Conservation (phyloP, 2,888 invertebrate genomes). For the Coelinius sp. region DNA sequence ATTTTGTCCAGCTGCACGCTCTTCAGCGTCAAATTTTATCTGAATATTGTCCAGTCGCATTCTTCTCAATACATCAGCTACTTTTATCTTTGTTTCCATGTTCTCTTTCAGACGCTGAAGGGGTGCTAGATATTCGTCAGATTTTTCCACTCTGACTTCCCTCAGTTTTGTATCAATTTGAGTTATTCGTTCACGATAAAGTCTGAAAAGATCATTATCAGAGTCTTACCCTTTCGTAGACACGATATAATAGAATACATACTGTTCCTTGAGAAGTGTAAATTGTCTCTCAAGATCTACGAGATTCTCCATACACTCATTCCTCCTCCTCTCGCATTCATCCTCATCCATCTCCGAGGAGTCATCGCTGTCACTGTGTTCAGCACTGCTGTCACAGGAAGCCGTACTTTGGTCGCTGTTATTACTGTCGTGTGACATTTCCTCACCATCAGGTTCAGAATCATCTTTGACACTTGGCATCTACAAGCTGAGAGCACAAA, state of each 20-base stretch:
- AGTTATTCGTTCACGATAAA: constrained; percentile 86
- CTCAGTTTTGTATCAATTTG: constrained; percentile 88
- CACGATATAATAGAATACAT: no score
- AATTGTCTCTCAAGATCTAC: constrained; percentile 93
- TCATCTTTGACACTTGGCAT: constrained; percentile 69
- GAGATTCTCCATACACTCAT: constrained; percentile 88
- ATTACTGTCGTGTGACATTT: constrained; percentile 69
- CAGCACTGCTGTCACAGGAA: constrained; percentile 79
- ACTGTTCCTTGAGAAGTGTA: constrained; percentile 87
- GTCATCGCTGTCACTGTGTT: constrained; percentile 86
- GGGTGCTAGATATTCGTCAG: constrained; percentile 90
- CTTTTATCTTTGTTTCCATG: constrained; percentile 87
- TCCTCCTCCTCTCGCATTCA: constrained; percentile 88
- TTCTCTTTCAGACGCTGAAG: constrained; percentile 89
- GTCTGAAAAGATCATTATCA: constrained; percentile 63
- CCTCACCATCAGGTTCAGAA: constrained; percentile 67
- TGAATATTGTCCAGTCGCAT: constrained; percentile 86
- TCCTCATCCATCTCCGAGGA: constrained; percentile 93
- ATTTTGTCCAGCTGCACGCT: constrained; percentile 90
- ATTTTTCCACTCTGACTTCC: constrained; percentile 88
- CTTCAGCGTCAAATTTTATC: constrained; percentile 90
- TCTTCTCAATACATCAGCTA: constrained; percentile 88
- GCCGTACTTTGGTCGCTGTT: constrained; percentile 67
- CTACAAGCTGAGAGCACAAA: constrained; percentile 40
- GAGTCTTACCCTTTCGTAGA: no score